Conservation (phyloP, 2,888 invertebrate species). For the Exephanes ischioxanthus region DNA sequence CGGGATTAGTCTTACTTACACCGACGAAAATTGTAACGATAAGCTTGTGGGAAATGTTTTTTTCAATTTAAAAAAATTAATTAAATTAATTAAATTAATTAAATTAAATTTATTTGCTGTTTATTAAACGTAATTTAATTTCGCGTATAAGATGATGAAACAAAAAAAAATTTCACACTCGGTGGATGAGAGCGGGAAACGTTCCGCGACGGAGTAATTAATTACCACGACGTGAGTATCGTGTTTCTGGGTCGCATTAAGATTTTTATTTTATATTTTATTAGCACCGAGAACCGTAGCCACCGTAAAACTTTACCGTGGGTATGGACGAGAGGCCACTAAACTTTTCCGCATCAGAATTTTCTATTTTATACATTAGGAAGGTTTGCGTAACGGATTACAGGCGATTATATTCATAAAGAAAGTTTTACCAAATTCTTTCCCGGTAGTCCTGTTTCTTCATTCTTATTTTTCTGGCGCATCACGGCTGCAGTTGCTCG, state of each 20-base stretch:
- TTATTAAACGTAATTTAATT: neutral
- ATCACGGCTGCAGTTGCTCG: neutral
- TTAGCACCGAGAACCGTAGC: neutral
- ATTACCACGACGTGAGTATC: neutral
- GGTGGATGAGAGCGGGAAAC: neutral
- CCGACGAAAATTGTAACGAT: neutral
- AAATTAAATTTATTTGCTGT: neutral
- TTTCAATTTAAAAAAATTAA: neutral
- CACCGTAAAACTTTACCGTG: neutral
- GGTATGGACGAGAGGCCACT: neutral
- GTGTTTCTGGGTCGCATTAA: neutral
- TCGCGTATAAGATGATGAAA: neutral
- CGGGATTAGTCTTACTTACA: neutral
- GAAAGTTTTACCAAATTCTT: neutral
- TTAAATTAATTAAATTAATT: neutral
- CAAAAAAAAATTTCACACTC: neutral
- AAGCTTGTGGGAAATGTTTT: neutral
- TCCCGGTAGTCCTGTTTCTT: neutral
- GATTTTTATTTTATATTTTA: neutral
- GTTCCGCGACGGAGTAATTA: neutral
- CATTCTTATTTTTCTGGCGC: neutral
- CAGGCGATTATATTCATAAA: conserved; percentile 2
- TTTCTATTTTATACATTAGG: conserved; percentile 1
- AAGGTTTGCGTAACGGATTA: conserved; percentile 6
- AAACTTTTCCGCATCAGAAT: neutral